Conservation (phyloP, 23 tunicate species). For the Halocynthia roretzi region DNA sequence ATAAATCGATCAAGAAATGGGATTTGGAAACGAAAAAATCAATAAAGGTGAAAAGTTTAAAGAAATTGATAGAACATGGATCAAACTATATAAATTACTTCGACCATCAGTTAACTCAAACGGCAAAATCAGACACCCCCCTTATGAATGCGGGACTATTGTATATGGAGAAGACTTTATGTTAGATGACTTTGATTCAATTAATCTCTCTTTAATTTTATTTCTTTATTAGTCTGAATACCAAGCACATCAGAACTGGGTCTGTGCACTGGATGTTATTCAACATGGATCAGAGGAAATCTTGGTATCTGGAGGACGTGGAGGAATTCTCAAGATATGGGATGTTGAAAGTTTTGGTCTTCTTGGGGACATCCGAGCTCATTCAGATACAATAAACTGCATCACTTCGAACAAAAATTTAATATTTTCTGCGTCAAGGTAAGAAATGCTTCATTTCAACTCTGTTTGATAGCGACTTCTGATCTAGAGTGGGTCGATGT, state of each 20-base stretch:
- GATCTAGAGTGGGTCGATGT: background rate
- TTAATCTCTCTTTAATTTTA: background rate
- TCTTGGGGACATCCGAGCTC: slow-evolving; percentile 66
- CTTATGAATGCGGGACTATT: too few species aligned
- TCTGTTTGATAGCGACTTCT: background rate
- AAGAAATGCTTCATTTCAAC: background rate
- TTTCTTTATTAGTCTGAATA: slow-evolving; percentile 46
- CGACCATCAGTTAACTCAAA: too few species aligned
- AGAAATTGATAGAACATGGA: background rate
- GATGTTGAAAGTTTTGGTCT: slow-evolving; percentile 49
- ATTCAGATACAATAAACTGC: slow-evolving; percentile 54
- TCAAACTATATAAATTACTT: too few species aligned
- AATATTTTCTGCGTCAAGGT: slow-evolving; percentile 81
- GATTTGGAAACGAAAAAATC: slow-evolving; percentile 40
- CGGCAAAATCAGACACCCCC: too few species aligned
- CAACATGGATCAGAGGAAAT: slow-evolving; percentile 34
- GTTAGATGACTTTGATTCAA: too few species aligned
- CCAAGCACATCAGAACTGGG: slow-evolving; percentile 77
- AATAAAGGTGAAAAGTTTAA: slow-evolving; percentile 32
- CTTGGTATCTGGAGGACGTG: slow-evolving; percentile 84
- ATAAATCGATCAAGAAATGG: slow-evolving; percentile 94
- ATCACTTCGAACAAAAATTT: slow-evolving; percentile 55
- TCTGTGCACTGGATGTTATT: slow-evolving; percentile 67
- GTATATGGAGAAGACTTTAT: too few species aligned
- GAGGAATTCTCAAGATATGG: slow-evolving; percentile 70